Percentiles rank a stretch among this genome's conserved stretches.
These are phyloP conservation scores for Schizotus pectinicornis DNA, from an alignment of 2,888 invertebrate species.

Conservation along the genomic window DNA sequence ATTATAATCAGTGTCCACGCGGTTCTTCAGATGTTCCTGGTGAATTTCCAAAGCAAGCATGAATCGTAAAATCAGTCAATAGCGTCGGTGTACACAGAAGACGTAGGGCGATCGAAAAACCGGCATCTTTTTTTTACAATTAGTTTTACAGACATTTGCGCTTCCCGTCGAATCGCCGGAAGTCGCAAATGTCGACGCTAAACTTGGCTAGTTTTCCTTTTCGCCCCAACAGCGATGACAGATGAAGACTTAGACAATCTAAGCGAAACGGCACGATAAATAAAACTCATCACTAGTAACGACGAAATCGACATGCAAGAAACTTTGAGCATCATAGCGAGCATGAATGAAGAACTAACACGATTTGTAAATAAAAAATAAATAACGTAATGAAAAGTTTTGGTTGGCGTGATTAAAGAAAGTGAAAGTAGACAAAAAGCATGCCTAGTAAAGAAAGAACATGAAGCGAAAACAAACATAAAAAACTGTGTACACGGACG, in stretches of 20 bases:
- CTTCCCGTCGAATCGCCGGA: too few species aligned
- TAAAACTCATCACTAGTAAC: too few species aligned
- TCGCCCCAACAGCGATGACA: too few species aligned
- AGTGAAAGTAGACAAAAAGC: slow-evolving; percentile 30
- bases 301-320: too few species aligned
- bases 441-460: slow-evolving; percentile 25
- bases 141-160: too few species aligned
- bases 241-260: too few species aligned
- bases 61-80: slow-evolving; percentile 38
- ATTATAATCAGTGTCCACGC: slow-evolving; percentile 68
- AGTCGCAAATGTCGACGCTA: too few species aligned
- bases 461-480: slow-evolving; percentile 24
- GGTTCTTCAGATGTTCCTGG: slow-evolving; percentile 66
- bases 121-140: neutral
- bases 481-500: slow-evolving; percentile 52
- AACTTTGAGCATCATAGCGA: too few species aligned
- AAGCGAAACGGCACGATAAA: too few species aligned
- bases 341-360: too few species aligned
- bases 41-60: slow-evolving; percentile 62
- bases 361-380: slow-evolving; percentile 1
- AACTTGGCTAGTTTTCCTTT: too few species aligned
- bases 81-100: slow-evolving; percentile 54
- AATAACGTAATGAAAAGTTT: neutral
- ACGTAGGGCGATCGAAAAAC: slow-evolving; percentile 10
- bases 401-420: slow-evolving; percentile 12